phyloP scores from a whole-genome alignment of 2,888 invertebrate species.

The Tetramorium bicarinatum region DNA sequence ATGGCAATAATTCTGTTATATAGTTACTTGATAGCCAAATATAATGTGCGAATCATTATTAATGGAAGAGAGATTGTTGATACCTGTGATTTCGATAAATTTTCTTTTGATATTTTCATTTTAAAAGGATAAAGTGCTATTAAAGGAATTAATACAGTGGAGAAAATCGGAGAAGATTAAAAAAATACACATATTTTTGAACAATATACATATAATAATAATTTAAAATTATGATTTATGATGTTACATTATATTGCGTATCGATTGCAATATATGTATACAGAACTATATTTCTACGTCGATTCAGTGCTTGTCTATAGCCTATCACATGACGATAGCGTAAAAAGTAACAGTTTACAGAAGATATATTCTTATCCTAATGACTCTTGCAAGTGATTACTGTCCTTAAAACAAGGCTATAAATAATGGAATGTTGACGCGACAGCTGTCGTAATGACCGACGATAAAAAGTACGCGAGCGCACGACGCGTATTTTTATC shows the following conservation, averaged over 20 bases:
- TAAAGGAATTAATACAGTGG: neutral
- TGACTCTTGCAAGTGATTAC: slow-evolving; percentile 35
- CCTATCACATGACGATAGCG: slow-evolving; percentile 41
- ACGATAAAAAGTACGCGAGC: neutral
- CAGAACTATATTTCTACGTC: slow-evolving; percentile 11
- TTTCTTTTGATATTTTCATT: neutral
- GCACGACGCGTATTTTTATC: neutral
- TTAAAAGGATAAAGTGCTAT: neutral
- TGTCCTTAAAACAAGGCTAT: slow-evolving; percentile 19
- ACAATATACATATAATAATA: slow-evolving; percentile 38
- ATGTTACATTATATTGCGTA: slow-evolving; percentile 19
- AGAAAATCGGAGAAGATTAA: neutral
- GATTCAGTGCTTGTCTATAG: slow-evolving; percentile 40
- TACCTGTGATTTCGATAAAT: neutral
- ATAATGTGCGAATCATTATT: neutral
- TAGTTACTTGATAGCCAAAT: neutral
- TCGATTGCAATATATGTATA: slow-evolving; percentile 27
- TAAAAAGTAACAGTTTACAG: slow-evolving; percentile 27
- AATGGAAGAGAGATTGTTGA: neutral
- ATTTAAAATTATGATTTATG: slow-evolving; percentile 46
- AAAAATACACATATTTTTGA: neutral
- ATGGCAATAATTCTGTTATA: neutral
- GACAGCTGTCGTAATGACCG: slow-evolving; percentile 1
- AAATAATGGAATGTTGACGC: slow-evolving; percentile 40
- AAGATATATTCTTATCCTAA: slow-evolving; percentile 21